Evolutionary conservation across 2,797 vertebrate genomes (phyloP), one percentile per base, ranked within the genome.

Genomic region (Muscicapa comitata): DNA sequence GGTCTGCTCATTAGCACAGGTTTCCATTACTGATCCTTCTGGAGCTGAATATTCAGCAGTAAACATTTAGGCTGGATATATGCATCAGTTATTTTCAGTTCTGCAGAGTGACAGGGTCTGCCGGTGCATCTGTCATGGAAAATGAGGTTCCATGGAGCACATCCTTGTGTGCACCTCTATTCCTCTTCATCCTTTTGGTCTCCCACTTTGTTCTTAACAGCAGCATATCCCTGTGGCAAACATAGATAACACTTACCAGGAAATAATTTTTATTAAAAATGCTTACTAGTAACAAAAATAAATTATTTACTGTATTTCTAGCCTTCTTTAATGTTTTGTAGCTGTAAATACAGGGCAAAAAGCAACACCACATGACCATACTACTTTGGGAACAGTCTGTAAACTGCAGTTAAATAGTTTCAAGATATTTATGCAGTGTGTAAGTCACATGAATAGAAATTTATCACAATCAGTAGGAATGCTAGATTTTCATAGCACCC

Each of bases 381-480:
- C 54, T 83, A 47, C 72, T 88, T 94, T 81, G 85, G 58, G 73
- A 92, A 58, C 5, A 9, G 71, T 61, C 77, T 84, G 53, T 89
- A 86, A 86, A 90, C 59, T 77, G 45, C 78, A 70, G 81, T 90
- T 83, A 89, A 82, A 83, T 72, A 70, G 33, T 86, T 96, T 81
- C 40, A 81, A 70, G 61, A 76, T 91, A 91, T 88, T 94, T 94
- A 78, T 82, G 83, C 76, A 65, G 55, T 77, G 65, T 45, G 16
- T 71, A 84, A 94, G 67, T 88, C 91, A 87, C 10, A 9, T 68
- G 94, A 87, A 61, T 86, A 87, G 93, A 89, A 78, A 81, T 97
- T 97, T 97, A 91, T 95, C 95, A 82, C 93, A 93, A 94, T 96
- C 84, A 87, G 92, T 95, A 86, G 80, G 76, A 95, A 93, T 94